Percentiles rank a stretch among this genome's conserved stretches.
These are phyloP conservation scores for Solenopsis fugax DNA, from an alignment of 1,140 invertebrate genomes.

Conservation along the genomic window DNA sequence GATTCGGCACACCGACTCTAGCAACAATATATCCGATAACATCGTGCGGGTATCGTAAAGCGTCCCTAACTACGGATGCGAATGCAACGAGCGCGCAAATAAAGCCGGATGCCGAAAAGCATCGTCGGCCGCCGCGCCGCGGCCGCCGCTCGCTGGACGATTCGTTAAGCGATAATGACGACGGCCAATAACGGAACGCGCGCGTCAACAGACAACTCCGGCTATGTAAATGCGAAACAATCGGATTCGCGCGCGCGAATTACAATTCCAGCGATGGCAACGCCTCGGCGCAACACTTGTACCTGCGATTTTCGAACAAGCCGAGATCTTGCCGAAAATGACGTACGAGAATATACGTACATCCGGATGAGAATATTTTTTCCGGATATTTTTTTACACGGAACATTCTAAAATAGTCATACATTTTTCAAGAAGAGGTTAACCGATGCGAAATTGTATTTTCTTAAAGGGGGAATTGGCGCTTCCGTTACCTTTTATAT, in stretches of 20 bases:
- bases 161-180: slow-evolving; percentile 86
- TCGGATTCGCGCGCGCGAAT: slow-evolving; percentile 77
- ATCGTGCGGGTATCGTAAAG: slow-evolving; percentile 35
- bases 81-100: slow-evolving; percentile 60
- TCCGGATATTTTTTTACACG: too few relatives aligned
- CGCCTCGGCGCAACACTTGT: slow-evolving; percentile 33
- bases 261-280: slow-evolving; percentile 58
- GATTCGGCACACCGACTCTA: background rate
- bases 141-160: slow-evolving; percentile 74
- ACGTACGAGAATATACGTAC: background rate
- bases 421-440: background rate
- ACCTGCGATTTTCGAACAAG: slow-evolving; percentile 47
- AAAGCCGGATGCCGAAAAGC: slow-evolving; percentile 71
- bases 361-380: background rate
- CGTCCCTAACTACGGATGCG: slow-evolving; percentile 45
- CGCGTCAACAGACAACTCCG: slow-evolving; percentile 79
- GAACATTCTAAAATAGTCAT: background rate
- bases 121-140: slow-evolving; percentile 50
- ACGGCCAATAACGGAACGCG: slow-evolving; percentile 82
- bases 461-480: background rate
- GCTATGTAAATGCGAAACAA: slow-evolving; percentile 83
- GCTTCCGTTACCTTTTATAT: background rate
- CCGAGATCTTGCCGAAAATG: background rate
- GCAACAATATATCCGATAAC: slow-evolving; percentile 40
- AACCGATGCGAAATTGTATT: background rate